Percentiles rank a stretch among this genome's conserved stretches.
Conservation (phyloP, 30 jellyfish, hydroid and myxozoan species). For the Aurelia aurita complex sp. Pacific region DNA sequence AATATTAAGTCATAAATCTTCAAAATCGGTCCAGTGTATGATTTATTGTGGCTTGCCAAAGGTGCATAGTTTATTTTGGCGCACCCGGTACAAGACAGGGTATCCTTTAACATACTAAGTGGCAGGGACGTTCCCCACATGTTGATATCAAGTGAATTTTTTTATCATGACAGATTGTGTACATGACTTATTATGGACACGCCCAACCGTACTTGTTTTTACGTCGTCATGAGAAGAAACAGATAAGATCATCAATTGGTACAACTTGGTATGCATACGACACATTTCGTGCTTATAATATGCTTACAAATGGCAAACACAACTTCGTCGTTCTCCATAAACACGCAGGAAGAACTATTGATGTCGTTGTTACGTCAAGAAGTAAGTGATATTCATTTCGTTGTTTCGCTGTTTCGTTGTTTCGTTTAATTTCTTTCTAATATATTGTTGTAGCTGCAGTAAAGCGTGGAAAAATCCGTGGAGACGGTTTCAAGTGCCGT, state of each 20-base stretch:
- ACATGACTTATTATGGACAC: constrained; percentile 60
- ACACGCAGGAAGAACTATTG: neutral
- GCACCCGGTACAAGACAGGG: too few relatives aligned
- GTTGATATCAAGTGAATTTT: too few relatives aligned
- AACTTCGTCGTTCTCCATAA: constrained; percentile 37
- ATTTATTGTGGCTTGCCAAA: too few relatives aligned
- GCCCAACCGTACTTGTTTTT: constrained; percentile 35
- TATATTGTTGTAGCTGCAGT: too few relatives aligned
- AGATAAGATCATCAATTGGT: constrained; percentile 58
- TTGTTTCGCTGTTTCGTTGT: neutral
- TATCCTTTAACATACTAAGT: too few relatives aligned
- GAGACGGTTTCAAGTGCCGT: too few relatives aligned
- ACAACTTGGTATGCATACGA: constrained; percentile 89
- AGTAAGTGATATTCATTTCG: constrained; percentile 34
- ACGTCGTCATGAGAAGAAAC: constrained; percentile 65
- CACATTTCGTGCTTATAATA: constrained; percentile 2
- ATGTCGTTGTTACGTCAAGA: constrained; percentile 50
- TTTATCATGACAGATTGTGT: constrained; percentile 49
- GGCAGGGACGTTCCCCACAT: too few relatives aligned
- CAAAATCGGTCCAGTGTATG: too few relatives aligned
- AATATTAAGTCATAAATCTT: too few relatives aligned
- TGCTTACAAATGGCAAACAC: constrained; percentile 45
- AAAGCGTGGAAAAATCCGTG: too few relatives aligned
- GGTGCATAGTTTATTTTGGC: too few relatives aligned
- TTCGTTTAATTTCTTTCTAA: neutral